Percentiles rank a stretch among this genome's conserved stretches.
phyloP scores from a whole-genome alignment of 2,888 invertebrate species.

The Lypha dubia region DNA sequence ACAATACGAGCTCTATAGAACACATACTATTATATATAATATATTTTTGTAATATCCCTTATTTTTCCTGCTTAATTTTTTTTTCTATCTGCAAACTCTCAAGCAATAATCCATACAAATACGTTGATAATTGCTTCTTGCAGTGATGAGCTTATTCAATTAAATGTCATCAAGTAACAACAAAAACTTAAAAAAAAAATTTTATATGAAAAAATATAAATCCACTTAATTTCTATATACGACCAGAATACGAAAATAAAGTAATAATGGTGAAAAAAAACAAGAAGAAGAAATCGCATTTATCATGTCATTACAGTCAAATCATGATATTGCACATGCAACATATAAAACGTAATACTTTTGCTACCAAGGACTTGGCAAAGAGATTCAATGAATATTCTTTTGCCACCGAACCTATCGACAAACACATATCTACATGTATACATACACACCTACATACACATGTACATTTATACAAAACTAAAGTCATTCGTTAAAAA shows the following conservation, averaged over 20 bases:
- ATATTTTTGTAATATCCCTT: neutral
- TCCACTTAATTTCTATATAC: slow-evolving; percentile 63
- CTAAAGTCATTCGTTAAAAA: slow-evolving; percentile 63
- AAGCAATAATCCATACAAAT: slow-evolving; percentile 69
- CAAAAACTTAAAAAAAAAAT: slow-evolving; percentile 1
- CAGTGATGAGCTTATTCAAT: slow-evolving; percentile 77
- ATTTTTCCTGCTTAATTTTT: neutral
- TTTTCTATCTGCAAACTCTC: slow-evolving; percentile 10
- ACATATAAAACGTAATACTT: slow-evolving; percentile 33
- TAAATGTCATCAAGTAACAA: slow-evolving; percentile 66
- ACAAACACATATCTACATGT: neutral
- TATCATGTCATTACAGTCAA: slow-evolving; percentile 82
- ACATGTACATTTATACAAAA: neutral
- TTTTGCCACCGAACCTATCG: neutral
- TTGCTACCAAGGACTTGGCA: slow-evolving; percentile 54
- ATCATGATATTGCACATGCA: slow-evolving; percentile 75
- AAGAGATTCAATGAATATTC: slow-evolving; percentile 56
- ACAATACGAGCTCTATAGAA: slow-evolving; percentile 23
- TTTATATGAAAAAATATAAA: slow-evolving; percentile 38
- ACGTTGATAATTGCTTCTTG: slow-evolving; percentile 68
- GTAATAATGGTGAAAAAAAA: slow-evolving; percentile 73
- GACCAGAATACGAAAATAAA: slow-evolving; percentile 47
- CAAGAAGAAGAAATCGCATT: slow-evolving; percentile 81
- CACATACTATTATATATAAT: neutral
- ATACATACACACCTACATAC: neutral